phyloP scores from a whole-genome alignment of 2,797 vertebrate genomes.

The Smutsia temminckii region DNA sequence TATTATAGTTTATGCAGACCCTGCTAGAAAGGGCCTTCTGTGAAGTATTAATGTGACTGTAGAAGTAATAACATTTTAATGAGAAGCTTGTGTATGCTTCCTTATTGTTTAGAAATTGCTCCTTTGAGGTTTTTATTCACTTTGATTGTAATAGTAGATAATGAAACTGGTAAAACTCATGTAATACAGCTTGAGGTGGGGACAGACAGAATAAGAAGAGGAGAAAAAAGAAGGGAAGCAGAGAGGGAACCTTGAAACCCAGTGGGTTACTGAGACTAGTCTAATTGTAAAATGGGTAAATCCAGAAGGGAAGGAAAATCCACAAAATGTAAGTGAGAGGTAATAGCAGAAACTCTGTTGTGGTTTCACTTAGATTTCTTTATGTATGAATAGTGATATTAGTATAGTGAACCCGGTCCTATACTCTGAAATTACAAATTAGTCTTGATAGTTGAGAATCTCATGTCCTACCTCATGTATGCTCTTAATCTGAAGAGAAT shows the following conservation, averaged over 20 bases:
- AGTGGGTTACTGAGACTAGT: neutral
- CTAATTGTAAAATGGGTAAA: conserved; percentile 39
- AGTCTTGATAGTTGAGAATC: neutral
- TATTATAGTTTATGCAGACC: conserved; percentile 37
- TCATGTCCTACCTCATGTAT: neutral
- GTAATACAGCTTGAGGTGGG: neutral
- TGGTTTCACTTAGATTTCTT: conserved; percentile 11
- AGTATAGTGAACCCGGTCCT: neutral
- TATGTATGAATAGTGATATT: accelerated
- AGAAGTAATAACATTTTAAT: conserved; percentile 58
- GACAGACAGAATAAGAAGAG: neutral
- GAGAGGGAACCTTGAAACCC: neutral
- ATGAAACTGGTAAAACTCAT: conserved; percentile 60
- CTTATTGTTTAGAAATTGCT: conserved; percentile 44
- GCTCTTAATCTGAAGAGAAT: neutral
- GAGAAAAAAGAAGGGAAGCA: neutral
- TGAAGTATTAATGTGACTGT: conserved; percentile 52
- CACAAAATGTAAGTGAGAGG: neutral
- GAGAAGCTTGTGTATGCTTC: neutral
- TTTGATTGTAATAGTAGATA: conserved; percentile 57
- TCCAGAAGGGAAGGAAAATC: neutral
- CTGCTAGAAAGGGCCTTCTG: conserved; percentile 38
- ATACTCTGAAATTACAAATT: neutral
- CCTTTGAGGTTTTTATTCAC: conserved; percentile 73
- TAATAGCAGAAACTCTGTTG: neutral